A percentile compares a stretch with the other conserved stretches of the same genome.
These are phyloP conservation scores for Helicoverpa assulta DNA, from an alignment of 2,888 invertebrate genomes.

Conservation along the genomic window DNA sequence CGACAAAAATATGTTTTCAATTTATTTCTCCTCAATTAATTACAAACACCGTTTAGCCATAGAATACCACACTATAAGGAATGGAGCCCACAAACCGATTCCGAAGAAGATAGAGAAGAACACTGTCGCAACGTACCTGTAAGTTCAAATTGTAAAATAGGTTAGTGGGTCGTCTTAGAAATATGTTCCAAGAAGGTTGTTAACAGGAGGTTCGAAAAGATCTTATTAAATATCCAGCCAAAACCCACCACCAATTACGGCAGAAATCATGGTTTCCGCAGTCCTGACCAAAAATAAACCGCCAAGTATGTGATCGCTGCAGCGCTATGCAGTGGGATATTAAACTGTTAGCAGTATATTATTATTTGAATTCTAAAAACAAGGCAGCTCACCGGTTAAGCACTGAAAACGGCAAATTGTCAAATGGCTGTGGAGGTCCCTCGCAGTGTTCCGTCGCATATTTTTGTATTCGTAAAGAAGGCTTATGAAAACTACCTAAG, in stretches of 20 bases:
- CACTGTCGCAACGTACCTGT: constrained; percentile 75
- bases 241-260: no score
- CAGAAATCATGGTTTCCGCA: no score
- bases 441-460: constrained; percentile 43
- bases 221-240: no score
- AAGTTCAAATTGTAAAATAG: constrained; percentile 9
- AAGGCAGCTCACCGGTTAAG: constrained; percentile 71
- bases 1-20: no score
- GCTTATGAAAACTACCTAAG: constrained; percentile 53
- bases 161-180: no score
- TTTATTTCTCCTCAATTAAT: constrained; percentile 30
- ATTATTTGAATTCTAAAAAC: no score
- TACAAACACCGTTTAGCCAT: constrained; percentile 83
- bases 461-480: constrained; percentile 60
- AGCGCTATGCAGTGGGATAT: no score
- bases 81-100: constrained; percentile 80
- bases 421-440: constrained; percentile 78
- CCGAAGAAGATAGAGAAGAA: constrained; percentile 78
- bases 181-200: no score
- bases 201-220: no score
- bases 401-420: constrained; percentile 79
- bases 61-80: constrained; percentile 79
- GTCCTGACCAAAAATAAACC: no score
- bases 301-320: no score
- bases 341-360: no score